Percentiles rank a stretch among this genome's conserved stretches.
phyloP scores from a whole-genome alignment of 2,113 vertebrate species.

The Piprites chloris region DNA sequence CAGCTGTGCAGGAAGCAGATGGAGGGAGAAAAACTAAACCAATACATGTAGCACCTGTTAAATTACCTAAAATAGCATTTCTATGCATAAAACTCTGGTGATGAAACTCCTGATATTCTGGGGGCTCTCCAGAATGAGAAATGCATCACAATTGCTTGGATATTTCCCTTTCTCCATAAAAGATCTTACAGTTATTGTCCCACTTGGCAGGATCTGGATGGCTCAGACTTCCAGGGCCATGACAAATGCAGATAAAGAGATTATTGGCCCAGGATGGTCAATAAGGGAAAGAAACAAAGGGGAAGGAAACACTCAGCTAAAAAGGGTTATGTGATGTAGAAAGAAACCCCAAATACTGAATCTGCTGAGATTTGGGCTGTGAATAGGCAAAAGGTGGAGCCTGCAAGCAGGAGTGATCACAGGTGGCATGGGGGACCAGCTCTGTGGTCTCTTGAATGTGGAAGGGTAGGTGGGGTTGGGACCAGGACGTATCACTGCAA shows the following conservation, averaged over 20 bases:
- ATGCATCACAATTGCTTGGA: rapidly evolving
- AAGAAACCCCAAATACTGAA: background rate
- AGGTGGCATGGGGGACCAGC: background rate
- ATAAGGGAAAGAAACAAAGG: background rate
- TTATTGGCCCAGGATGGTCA: background rate
- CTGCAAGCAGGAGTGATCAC: background rate
- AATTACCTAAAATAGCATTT: slow-evolving; percentile 1
- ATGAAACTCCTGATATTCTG: background rate
- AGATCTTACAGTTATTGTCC: background rate
- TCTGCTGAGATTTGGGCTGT: background rate
- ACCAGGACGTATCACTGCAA: background rate
- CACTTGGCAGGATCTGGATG: background rate
- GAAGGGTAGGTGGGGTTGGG: background rate
- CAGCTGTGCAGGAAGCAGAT: slow-evolving; percentile 52
- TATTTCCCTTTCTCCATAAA: background rate
- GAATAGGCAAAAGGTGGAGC: background rate
- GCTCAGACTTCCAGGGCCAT: background rate
- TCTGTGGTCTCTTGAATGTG: background rate
- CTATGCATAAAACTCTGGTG: background rate
- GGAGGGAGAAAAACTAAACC: slow-evolving; percentile 3
- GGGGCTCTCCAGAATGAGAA: background rate
- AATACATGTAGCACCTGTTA: slow-evolving; percentile 28
- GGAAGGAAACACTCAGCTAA: background rate
- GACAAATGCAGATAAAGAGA: background rate
- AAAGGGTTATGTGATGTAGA: rapidly evolving